Base-by-base conservation (phyloP, 2,888 invertebrate genomes). In the Ectemnius cavifrons region DNA sequence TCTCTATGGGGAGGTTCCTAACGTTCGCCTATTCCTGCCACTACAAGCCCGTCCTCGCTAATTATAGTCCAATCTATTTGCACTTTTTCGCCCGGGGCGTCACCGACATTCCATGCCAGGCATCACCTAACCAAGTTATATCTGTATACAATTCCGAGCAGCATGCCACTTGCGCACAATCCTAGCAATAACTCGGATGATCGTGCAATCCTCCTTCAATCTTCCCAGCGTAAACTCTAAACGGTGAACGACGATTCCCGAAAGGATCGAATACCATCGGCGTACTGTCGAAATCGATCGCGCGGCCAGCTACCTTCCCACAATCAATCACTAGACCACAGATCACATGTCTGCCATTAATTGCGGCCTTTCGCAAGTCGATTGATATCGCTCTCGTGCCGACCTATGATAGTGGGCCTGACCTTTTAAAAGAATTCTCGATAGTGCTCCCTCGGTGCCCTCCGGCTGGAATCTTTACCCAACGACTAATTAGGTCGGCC, bases 401-500 rank as follows among this genome's bases (percentile, higher is more conserved):
- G 65, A 28, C 46, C 37, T 37, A 45, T 62, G 46, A 37, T n/a
- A 11, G 18, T 45, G 45, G 49, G 57, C 45, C 37, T 16, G 64
- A 62, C 68, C 62, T 60, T n/a, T 20, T 61, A 23, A 72, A 70
- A 63, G 64, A 59, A 52, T 18, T 47, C 47, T 45, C 47, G 67
- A 59, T 69, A 62, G 71, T 59, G 49, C 47, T 37, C 37, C 58
- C 46, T 59, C 49, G 37, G 3, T 37, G 37, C 37, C 37, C 37
- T 57, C 61, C 49, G 58, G 14, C 52, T 28, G 45, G 56, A 63
- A 37, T 59, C 65, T 70, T 56, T 59, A 67, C 56, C 75, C 23
- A 60, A 59, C 59, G 67, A 57, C 64, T 78, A 78, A 78, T 78
- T 77, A 64, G 77, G 78, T 77, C 78, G 71, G 69, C 46, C 78